Percentiles rank a stretch among this genome's conserved stretches.
phyloP scores from a whole-genome alignment of 2,113 vertebrate species.

The Casuarius casuarius region DNA sequence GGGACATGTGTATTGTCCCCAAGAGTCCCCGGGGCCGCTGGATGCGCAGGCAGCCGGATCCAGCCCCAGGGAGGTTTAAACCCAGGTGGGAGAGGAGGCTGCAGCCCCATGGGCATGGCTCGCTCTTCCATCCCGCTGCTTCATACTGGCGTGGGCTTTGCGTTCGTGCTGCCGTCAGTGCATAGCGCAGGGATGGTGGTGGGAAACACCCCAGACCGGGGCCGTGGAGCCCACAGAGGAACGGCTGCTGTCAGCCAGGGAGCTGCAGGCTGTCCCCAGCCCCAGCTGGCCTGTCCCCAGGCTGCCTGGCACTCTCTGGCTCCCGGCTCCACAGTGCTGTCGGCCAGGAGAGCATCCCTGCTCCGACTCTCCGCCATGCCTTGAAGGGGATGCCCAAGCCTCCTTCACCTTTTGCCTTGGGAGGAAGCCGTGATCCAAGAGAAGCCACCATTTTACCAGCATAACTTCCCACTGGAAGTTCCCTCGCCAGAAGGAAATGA shows the following conservation, averaged over 20 bases:
- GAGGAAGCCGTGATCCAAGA: too few species aligned
- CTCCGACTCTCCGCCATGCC: not conserved
- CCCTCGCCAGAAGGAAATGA: not conserved
- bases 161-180: not conserved
- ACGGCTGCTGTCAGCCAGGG: not conserved
- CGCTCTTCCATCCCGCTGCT: not conserved
- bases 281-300: not conserved
- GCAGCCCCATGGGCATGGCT: not conserved
- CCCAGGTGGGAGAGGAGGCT: not conserved
- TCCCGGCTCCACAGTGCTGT: not conserved
- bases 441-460: not conserved
- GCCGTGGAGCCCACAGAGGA: not conserved
- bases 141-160: not conserved
- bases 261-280: not conserved
- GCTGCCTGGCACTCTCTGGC: rapidly evolving
- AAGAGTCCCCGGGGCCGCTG: rapidly evolving
- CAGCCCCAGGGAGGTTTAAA: not conserved
- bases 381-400: not conserved
- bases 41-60: not conserved
- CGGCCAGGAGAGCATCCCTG: not conserved
- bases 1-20: not conserved
- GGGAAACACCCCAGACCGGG: not conserved
- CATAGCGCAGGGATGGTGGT: not conserved
- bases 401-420: too few species aligned
- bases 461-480: not conserved